phyloP scores from a whole-genome alignment of 2,888 invertebrate genomes.

The Euclidia mi region DNA sequence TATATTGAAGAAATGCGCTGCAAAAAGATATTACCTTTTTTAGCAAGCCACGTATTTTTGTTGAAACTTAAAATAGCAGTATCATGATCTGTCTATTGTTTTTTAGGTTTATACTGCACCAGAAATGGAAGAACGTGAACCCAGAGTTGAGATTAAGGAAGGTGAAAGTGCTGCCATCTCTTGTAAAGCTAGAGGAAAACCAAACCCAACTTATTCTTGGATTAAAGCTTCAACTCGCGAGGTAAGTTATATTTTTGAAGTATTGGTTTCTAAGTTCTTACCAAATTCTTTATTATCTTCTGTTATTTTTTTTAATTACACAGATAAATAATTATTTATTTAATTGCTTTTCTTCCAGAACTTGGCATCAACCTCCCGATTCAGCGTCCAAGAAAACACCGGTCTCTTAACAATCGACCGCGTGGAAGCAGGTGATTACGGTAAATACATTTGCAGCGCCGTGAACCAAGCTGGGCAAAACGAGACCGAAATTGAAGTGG shows the following conservation, averaged over 20 bases:
- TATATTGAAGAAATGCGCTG: too few relatives aligned
- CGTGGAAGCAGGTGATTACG: constrained; percentile 94
- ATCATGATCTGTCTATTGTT: constrained; percentile 6
- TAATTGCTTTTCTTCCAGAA: constrained; percentile 84
- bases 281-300: neutral
- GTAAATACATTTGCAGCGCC: constrained; percentile 95
- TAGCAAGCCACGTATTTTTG: neutral
- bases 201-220: constrained; percentile 96
- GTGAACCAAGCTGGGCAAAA: constrained; percentile 94
- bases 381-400: constrained; percentile 92
- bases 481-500: constrained; percentile 92
- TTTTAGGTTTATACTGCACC: constrained; percentile 93
- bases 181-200: constrained; percentile 96
- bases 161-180: constrained; percentile 93
- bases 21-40: too few relatives aligned
- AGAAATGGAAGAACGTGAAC: constrained; percentile 91
- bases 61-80: neutral
- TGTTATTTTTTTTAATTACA: neutral
- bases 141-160: constrained; percentile 93
- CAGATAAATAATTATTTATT: neutral
- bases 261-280: too few relatives aligned
- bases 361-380: constrained; percentile 91
- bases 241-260: constrained; percentile 62
- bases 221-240: constrained; percentile 93
- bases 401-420: constrained; percentile 93